These are phyloP conservation scores for Siphamia tubifer DNA, from an alignment of 2,113 vertebrate genomes.

Conservation along the genomic window DNA sequence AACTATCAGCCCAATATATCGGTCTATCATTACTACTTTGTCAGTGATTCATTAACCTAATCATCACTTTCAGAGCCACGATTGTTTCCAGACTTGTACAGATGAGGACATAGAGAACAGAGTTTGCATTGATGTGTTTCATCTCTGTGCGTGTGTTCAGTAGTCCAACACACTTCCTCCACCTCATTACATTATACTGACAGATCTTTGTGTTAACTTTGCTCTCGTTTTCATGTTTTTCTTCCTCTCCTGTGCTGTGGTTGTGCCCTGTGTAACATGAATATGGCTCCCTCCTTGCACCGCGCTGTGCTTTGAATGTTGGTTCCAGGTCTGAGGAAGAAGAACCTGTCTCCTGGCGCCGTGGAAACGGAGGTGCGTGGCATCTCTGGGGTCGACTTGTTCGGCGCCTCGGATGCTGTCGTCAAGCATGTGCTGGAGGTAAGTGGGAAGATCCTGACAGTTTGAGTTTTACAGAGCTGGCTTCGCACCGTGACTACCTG, in stretches of 20 bases:
- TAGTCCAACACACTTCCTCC: conserved; percentile 57
- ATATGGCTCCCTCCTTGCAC: conserved; percentile 55
- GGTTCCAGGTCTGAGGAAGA: conserved; percentile 92
- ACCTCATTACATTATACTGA: neutral
- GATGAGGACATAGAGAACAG: conserved; percentile 22
- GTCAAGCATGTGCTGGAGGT: conserved; percentile 98
- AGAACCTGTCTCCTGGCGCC: conserved; percentile 94
- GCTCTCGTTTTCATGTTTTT: neutral
- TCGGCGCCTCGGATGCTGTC: conserved; percentile 93
- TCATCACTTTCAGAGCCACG: neutral
- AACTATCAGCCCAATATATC: too few relatives aligned
- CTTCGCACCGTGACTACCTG: too few relatives aligned
- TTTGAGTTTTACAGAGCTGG: neutral
- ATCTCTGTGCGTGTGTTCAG: conserved; percentile 52
- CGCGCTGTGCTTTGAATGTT: conserved; percentile 59
- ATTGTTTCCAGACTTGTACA: conserved; percentile 48
- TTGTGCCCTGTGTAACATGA: conserved; percentile 62
- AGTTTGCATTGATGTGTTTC: conserved; percentile 60
- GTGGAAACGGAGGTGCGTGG: conserved; percentile 93
- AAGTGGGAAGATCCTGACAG: conserved; percentile 1
- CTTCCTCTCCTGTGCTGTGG: conserved; percentile 1
- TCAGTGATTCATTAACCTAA: conserved; percentile 43
- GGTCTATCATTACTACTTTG: too few relatives aligned
- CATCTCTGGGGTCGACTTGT: conserved; percentile 93
- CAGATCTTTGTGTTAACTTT: conserved; percentile 12